Base-by-base conservation (phyloP, 2,888 invertebrate species). In the Aporophyla nigra region DNA sequence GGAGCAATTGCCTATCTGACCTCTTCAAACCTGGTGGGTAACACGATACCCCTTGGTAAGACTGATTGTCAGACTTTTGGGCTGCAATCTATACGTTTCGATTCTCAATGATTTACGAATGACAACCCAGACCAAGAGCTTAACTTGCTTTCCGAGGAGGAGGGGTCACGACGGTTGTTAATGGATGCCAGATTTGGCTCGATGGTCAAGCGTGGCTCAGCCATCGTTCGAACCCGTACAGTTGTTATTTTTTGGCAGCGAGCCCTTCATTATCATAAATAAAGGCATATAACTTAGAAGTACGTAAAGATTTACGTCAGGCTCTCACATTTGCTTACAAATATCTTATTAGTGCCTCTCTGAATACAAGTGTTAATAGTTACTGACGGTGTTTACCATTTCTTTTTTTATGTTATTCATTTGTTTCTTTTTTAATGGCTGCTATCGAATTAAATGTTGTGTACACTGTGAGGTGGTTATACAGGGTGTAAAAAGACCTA, bases 261-360 rank as follows among this genome's bases (percentile, higher is more conserved):
- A 10, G 10, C n/a, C 16, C 24, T n/a, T 24, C 40, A 65, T 75
- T 66, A 69, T 27, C 21, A 16, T 27, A 61, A 56, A 16, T 27
- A 61, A 56, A 67, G 19, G 54, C 74, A 33, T n/a, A 74, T 80
- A 68, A 73, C 24, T 59, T 53, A 69, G 12, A 21, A 66, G 24
- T 53, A 40, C 70, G 24, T 58, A 51, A 78, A 80, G 72, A 84
- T 73, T 79, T 83, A 82, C 88, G 86, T 89, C 87, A 86, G 67
- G 56, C 79, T 71, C 69, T 70, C 74, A 84, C 81, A 87, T 90
- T 89, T 89, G 90, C 89, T 75, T 91, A 87, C 82, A 84, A 87
- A 91, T 85, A 77, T 51, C 85, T 87, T 81, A 85, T 90, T 89
- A 86, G 70, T 54, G 21, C 72, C 71, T 59, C 70, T 76, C 58